Evolutionary conservation across 2,888 invertebrate genomes (phyloP).

Genomic region (Oscheius myriophilus): DNA sequence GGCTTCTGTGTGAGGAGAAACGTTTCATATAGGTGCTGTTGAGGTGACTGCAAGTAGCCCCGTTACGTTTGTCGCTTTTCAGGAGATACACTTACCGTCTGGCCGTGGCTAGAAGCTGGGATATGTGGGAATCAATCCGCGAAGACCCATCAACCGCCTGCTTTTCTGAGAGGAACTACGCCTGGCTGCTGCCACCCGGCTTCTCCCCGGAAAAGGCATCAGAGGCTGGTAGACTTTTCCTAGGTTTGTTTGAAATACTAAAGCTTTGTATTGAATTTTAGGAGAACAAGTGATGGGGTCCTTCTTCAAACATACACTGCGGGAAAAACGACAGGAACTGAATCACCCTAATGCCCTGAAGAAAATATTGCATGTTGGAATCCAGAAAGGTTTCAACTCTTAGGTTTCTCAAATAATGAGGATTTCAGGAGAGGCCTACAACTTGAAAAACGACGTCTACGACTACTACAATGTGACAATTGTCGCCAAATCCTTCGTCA

Average conservation of each 20-base stretch:
- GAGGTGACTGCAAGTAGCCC: not conserved
- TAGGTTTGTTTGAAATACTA: conserved; percentile 35
- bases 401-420: not conserved
- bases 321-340: conserved; percentile 50
- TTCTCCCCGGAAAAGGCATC: conserved; percentile 42
- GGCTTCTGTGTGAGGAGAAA: conserved; percentile 60
- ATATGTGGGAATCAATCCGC: conserved; percentile 42
- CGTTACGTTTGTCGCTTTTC: conserved; percentile 17
- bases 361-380: conserved; percentile 40
- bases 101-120: conserved; percentile 46
- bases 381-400: conserved; percentile 32
- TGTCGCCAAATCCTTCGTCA: conserved; percentile 54
- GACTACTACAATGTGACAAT: conserved; percentile 62
- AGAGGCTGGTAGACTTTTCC: conserved; percentile 45
- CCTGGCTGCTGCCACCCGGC: conserved; percentile 55
- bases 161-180: conserved; percentile 55
- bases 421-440: conserved; percentile 45
- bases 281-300: conserved; percentile 60
- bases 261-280: too few species aligned
- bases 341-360: conserved; percentile 42
- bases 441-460: conserved; percentile 50
- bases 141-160: conserved; percentile 48
- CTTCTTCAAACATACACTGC: conserved; percentile 58
- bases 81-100: conserved; percentile 63
- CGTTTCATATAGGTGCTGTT: conserved; percentile 51